These are phyloP conservation scores for Eremobia ochroleuca DNA, from an alignment of 2,888 invertebrate genomes.

Conservation along the genomic window DNA sequence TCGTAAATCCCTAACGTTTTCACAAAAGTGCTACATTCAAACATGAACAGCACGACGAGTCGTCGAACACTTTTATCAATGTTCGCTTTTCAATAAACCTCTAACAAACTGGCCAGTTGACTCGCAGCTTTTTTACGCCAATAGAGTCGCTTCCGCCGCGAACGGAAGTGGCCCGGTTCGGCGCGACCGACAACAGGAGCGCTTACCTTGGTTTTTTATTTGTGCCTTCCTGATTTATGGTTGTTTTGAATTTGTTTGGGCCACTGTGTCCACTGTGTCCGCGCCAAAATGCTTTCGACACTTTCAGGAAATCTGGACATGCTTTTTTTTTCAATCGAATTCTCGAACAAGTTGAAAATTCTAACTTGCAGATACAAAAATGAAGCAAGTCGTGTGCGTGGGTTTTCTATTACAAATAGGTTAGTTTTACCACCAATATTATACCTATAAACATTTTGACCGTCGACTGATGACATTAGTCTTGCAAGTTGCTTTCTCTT, in stretches of 20 bases:
- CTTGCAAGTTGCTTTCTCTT: neutral
- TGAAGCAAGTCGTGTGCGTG: conserved; percentile 25
- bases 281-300: conserved; percentile 87
- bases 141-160: conserved; percentile 85
- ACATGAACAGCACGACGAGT: conserved; percentile 70
- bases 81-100: conserved; percentile 84
- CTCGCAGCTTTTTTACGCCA: conserved; percentile 87
- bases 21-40: conserved; percentile 74
- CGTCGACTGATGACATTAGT: conserved; percentile 1
- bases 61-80: conserved; percentile 82
- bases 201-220: conserved; percentile 91
- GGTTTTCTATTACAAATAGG: conserved; percentile 31
- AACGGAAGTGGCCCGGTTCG: conserved; percentile 85
- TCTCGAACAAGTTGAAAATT: conserved; percentile 70
- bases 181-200: conserved; percentile 88
- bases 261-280: conserved; percentile 70
- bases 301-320: conserved; percentile 79
- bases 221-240: conserved; percentile 88
- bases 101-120: conserved; percentile 86
- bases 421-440: conserved; percentile 6
- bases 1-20: conserved; percentile 69
- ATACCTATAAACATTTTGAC: conserved; percentile 31
- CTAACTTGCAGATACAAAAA: conserved; percentile 47
- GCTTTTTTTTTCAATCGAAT: conserved; percentile 71
- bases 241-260: conserved; percentile 88